Evolutionary conservation across 2,113 vertebrate genomes (phyloP), one percentile per base, ranked within the genome.

Genomic region (Emberiza fucata): DNA sequence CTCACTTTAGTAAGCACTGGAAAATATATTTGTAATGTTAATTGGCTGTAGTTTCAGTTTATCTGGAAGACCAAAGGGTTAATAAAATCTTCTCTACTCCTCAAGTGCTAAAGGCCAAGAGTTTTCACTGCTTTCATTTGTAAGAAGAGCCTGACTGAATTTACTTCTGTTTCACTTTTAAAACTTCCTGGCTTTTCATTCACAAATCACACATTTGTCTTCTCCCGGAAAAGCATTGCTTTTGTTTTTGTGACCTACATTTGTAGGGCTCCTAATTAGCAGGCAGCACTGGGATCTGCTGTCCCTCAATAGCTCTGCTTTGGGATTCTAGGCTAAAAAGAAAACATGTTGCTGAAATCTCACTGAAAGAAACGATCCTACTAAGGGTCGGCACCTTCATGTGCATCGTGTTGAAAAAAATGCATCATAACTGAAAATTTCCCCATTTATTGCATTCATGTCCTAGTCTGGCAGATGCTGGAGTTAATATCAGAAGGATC

Each of bases 131-230:
- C 69, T 93, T 93, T 90, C 50, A 63, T 86, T 96, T 90, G 75
- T 93, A 88, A 95, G 72, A 87, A 80, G 75, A 96, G 78, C 66
- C 54, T 96, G 86, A 75, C 86, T 97, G 92, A 95, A 96, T 97
- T 97, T 94, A 93, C 83, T 96, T 96, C 73, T 95, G 57, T 88
- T 96, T 97, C 92, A 94, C 96, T 97, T 97, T 94, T 84, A 96
- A 97, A 97, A 96, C 95, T 96, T 97, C 97, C 97, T 97, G 97
- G 94, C 92, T 97, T 97, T 97, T 97, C 97, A 97, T 97, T 97
- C 96, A 95, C 96, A 98, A 97, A 97, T 97, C 96, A 97, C 95
- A 95, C 69, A 18, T 97, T 97, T 96, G 94, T 97, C 90, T 97
- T 93, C 94, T 93, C 80, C 95, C 89, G 79, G 97, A 98, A 97